Conservation (phyloP, 2,888 invertebrate genomes). For the Synanthedon tipuliformis region DNA sequence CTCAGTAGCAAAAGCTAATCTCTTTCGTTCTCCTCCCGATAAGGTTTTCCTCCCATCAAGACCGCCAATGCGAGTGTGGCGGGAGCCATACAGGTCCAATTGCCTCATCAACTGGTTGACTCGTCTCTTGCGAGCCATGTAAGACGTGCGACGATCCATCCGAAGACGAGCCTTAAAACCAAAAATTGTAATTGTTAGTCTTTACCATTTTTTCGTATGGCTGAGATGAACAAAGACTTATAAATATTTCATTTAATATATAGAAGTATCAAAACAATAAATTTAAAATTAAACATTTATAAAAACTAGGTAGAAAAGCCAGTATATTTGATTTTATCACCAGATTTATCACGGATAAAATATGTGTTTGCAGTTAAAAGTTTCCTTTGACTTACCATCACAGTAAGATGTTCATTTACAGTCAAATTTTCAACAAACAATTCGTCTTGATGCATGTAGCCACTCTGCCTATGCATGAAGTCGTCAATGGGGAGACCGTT, state of each 20-base stretch:
- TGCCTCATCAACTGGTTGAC: constrained; percentile 79
- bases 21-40: constrained; percentile 94
- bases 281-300: no score
- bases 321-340: background rate
- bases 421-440: constrained; percentile 87
- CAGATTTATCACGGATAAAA: background rate
- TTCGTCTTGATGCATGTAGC: constrained; percentile 93
- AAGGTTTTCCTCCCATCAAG: constrained; percentile 81
- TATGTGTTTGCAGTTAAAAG: background rate
- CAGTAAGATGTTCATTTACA: constrained; percentile 86
- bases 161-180: constrained; percentile 79
- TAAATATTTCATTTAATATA: no score
- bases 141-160: constrained; percentile 76
- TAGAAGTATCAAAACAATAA: no score
- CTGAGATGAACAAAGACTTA: no score
- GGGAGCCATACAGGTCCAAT: constrained; percentile 77
- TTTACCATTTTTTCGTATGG: no score
- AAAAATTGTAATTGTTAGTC: no score
- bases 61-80: constrained; percentile 83
- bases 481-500: constrained; percentile 79
- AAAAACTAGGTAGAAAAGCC: no score
- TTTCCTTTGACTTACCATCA: constrained; percentile 75
- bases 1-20: constrained; percentile 93
- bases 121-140: constrained; percentile 71
- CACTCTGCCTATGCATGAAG: constrained; percentile 84